A percentile compares a stretch with the other conserved stretches of the same genome.
These are phyloP conservation scores for Solenopsis fugax DNA, from an alignment of 1,140 invertebrate species.

Conservation along the genomic window DNA sequence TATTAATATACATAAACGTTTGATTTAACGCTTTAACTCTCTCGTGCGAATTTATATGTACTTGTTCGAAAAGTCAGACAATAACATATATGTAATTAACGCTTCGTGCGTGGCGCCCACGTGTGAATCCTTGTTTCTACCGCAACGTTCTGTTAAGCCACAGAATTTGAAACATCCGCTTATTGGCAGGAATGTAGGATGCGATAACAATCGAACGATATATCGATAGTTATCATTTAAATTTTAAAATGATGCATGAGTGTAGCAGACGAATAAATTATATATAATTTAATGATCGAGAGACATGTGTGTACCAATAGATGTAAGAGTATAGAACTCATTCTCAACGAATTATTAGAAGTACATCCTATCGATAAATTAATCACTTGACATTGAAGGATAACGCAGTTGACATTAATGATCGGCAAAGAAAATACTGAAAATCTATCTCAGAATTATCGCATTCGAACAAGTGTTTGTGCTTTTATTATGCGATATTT, in stretches of 20 bases:
- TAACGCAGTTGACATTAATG: not conserved
- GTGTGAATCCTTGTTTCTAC: not conserved
- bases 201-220: not conserved
- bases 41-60: not conserved
- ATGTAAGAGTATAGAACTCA: not conserved
- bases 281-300: not conserved
- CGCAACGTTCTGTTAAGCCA: conserved; percentile 14
- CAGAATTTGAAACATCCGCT: conserved; percentile 27
- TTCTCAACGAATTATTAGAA: not conserved
- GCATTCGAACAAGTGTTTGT: not conserved
- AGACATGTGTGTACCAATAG: not conserved
- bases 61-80: not conserved
- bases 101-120: not conserved
- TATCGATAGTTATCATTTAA: not conserved
- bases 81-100: conserved; percentile 19
- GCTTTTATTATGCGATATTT: not conserved
- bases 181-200: conserved; percentile 19
- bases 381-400: not conserved
- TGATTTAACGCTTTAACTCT: not conserved
- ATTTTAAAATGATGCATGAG: not conserved
- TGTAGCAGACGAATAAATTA: not conserved
- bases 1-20: not conserved
- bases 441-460: not conserved
- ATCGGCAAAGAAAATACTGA: not conserved
- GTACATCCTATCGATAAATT: not conserved